phyloP scores from a whole-genome alignment of 2,797 vertebrate genomes.

The Cuniculus paca region DNA sequence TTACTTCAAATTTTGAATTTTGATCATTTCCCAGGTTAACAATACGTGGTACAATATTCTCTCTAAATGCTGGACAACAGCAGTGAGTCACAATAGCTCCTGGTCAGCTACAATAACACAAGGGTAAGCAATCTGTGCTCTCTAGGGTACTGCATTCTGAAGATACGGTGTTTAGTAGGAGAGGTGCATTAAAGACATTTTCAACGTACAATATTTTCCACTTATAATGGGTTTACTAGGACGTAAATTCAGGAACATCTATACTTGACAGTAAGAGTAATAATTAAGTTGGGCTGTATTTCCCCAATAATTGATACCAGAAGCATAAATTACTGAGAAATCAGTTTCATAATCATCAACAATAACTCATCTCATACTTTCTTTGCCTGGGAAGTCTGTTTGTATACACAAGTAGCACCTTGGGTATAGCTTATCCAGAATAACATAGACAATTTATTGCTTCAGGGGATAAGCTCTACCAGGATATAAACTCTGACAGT shows the following conservation, averaged over 20 bases:
- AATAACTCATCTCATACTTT: background rate
- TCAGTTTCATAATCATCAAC: background rate
- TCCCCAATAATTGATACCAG: constrained; percentile 20
- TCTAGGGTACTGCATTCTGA: background rate
- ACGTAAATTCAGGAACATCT: background rate
- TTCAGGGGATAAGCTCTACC: constrained; percentile 34
- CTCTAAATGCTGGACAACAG: background rate
- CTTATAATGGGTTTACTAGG: background rate
- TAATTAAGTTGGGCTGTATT: background rate
- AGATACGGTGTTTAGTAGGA: background rate
- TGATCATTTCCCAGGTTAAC: background rate
- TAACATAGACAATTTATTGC: constrained; percentile 38
- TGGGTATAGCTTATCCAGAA: constrained; percentile 42
- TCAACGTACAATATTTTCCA: background rate
- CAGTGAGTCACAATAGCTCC: background rate
- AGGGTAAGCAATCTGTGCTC: background rate
- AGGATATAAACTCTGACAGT: background rate
- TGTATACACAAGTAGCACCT: constrained; percentile 11
- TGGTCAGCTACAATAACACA: too few species aligned
- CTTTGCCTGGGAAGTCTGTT: background rate
- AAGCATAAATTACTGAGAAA: background rate
- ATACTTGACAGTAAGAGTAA: background rate
- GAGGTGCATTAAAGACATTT: background rate
- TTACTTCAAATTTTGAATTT: background rate
- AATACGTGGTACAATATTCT: background rate